Percentiles rank a stretch among this genome's conserved stretches.
phyloP scores from a whole-genome alignment of 2,888 invertebrate genomes.

The Camponotus fellah region DNA sequence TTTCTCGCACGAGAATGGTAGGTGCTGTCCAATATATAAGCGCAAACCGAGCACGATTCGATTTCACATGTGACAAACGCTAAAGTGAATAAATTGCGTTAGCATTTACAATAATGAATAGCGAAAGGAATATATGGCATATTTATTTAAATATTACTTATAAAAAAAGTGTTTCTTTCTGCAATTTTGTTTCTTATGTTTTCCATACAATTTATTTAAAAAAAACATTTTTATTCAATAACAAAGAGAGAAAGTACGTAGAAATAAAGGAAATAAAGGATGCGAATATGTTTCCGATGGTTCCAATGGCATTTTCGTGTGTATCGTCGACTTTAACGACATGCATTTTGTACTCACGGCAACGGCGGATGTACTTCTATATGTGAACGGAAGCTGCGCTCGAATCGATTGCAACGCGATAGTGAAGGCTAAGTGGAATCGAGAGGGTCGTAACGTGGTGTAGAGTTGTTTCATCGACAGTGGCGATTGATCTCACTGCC shows the following conservation, averaged over 20 bases:
- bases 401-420: constrained; percentile 58
- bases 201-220: neutral
- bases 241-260: neutral
- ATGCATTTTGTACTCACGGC: constrained; percentile 1
- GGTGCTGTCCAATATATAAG: constrained; percentile 30
- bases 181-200: neutral
- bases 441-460: constrained; percentile 62
- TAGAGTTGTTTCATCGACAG: constrained; percentile 55
- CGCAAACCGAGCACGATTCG: constrained; percentile 6
- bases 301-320: neutral
- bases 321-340: constrained; percentile 16
- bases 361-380: constrained; percentile 39
- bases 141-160: neutral
- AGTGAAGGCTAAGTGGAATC: constrained; percentile 67
- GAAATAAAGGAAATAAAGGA: neutral
- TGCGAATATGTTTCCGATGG: neutral
- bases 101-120: neutral
- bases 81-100: neutral
- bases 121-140: neutral
- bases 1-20: constrained; percentile 36
- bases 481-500: constrained; percentile 63
- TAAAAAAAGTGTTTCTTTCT: neutral
- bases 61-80: constrained; percentile 6
- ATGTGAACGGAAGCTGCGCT: constrained; percentile 44
- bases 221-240: neutral